phyloP scores from a whole-genome alignment of 2,888 invertebrate genomes.

The Ypsolopha scabrella region DNA sequence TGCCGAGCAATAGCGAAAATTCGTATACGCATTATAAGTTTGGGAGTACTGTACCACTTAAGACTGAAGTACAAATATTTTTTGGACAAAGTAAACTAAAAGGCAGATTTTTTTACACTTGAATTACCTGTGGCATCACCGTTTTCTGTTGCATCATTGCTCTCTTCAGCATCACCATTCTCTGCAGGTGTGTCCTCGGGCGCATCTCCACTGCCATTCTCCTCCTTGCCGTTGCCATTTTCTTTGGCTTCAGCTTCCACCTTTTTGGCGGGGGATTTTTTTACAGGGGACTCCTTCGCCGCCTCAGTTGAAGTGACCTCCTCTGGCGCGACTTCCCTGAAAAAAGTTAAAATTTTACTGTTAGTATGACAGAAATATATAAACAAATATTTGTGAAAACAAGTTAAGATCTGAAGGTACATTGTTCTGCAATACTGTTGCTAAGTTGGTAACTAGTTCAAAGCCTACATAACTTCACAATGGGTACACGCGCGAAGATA shows the following conservation, averaged over 20 bases:
- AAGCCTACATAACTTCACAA: neutral
- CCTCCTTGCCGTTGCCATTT: slow-evolving; percentile 29
- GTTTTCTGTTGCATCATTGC: slow-evolving; percentile 60
- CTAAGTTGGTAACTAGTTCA: neutral
- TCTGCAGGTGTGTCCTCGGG: slow-evolving; percentile 46
- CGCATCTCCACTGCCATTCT: slow-evolving; percentile 51
- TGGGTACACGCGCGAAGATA: neutral
- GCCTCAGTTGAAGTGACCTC: slow-evolving; percentile 61
- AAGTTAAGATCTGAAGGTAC: neutral
- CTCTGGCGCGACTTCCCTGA: slow-evolving; percentile 55
- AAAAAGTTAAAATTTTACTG: slow-evolving; percentile 17
- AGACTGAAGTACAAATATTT: too few species aligned
- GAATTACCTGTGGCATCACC: slow-evolving; percentile 51
- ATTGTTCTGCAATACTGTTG: neutral
- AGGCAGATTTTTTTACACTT: neutral
- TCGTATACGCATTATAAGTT: too few species aligned
- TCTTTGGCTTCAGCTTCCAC: slow-evolving; percentile 55
- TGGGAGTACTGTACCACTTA: too few species aligned
- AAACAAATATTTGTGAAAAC: neutral
- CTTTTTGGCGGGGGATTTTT: slow-evolving; percentile 66
- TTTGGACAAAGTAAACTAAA: too few species aligned
- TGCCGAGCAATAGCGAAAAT: too few species aligned
- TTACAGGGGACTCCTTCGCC: slow-evolving; percentile 58
- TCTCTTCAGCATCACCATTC: slow-evolving; percentile 56
- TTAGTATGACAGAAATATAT: neutral